phyloP scores from a whole-genome alignment of 53 echinoderm and acorn worm genomes.

The Patiria pectinifera region DNA sequence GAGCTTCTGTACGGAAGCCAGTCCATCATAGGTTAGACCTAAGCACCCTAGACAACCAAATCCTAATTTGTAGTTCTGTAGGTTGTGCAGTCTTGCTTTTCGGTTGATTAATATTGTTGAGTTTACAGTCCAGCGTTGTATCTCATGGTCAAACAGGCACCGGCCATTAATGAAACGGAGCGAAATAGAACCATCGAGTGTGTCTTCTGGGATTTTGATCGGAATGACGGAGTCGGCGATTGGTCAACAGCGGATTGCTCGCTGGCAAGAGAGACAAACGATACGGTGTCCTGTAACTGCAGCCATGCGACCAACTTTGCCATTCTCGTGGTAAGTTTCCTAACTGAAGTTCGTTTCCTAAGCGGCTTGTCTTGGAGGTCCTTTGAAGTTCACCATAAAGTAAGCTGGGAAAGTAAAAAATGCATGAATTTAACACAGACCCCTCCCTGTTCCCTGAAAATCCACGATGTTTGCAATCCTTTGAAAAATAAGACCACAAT shows the following conservation, averaged over 20 bases:
- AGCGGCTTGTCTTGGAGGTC: too few species aligned
- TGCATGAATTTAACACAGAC: too few species aligned
- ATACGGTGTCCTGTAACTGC: constrained; percentile 17
- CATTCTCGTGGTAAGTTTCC: constrained; percentile 26
- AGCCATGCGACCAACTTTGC: constrained; percentile 42
- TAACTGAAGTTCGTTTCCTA: neutral
- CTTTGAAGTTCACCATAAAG: neutral
- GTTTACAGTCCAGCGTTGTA: neutral
- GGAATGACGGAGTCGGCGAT: constrained; percentile 54
- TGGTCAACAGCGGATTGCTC: constrained; percentile 67
- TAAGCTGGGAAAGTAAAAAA: too few species aligned
- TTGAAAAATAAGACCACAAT: too few species aligned
- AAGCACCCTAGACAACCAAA: too few species aligned
- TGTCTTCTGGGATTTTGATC: constrained; percentile 72
- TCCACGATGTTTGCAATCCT: too few species aligned
- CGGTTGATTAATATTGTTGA: too few species aligned
- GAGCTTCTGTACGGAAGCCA: too few species aligned
- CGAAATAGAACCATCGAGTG: constrained; percentile 39
- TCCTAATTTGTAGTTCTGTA: too few species aligned
- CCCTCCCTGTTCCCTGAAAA: too few species aligned
- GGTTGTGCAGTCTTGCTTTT: too few species aligned
- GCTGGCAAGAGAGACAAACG: constrained; percentile 1
- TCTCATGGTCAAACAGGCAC: constrained; percentile 3
- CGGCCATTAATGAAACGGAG: neutral
- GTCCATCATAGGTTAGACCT: too few species aligned